These are phyloP conservation scores for Aleiodes testaceus DNA, from an alignment of 2,888 invertebrate genomes.

Conservation along the genomic window DNA sequence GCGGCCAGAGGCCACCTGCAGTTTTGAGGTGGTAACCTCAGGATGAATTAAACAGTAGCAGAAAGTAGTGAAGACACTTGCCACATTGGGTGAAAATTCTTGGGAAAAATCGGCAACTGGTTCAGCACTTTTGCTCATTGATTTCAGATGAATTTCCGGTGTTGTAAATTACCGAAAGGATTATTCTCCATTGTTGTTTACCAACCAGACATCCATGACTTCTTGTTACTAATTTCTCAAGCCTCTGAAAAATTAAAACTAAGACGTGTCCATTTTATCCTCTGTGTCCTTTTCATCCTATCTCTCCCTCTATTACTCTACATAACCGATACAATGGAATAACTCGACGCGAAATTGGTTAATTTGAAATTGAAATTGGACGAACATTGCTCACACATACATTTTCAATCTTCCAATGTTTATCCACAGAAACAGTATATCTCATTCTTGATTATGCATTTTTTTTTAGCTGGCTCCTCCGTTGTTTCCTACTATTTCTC, in stretches of 20 bases:
- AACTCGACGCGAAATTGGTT: conserved; percentile 55
- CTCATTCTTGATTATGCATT: conserved; percentile 41
- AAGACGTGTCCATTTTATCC: too few relatives aligned
- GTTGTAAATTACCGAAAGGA: conserved; percentile 23
- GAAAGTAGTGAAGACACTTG: conserved; percentile 11
- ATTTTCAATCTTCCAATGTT: conserved; percentile 23
- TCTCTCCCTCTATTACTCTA: conserved; percentile 11
- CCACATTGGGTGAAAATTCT: conserved; percentile 2
- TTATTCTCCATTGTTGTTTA: neutral
- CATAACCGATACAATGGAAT: conserved; percentile 7
- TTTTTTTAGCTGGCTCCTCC: conserved; percentile 19
- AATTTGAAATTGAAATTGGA: conserved; percentile 63
- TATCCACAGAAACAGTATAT: conserved; percentile 36
- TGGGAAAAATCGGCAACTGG: conserved; percentile 6
- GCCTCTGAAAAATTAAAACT: too few relatives aligned
- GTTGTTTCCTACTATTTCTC: too few relatives aligned
- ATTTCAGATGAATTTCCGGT: conserved; percentile 15
- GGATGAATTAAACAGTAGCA: conserved; percentile 15
- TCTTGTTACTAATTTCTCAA: too few relatives aligned
- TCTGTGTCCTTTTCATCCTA: too few relatives aligned
- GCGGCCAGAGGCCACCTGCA: too few relatives aligned
- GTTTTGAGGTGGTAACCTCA: neutral
- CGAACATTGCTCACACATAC: conserved; percentile 44
- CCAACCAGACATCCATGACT: too few relatives aligned
- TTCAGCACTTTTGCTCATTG: neutral